Percentiles rank a stretch among this genome's conserved stretches.
Conservation (phyloP, 2,797 vertebrate genomes). For the Phoxinus dragarum region DNA sequence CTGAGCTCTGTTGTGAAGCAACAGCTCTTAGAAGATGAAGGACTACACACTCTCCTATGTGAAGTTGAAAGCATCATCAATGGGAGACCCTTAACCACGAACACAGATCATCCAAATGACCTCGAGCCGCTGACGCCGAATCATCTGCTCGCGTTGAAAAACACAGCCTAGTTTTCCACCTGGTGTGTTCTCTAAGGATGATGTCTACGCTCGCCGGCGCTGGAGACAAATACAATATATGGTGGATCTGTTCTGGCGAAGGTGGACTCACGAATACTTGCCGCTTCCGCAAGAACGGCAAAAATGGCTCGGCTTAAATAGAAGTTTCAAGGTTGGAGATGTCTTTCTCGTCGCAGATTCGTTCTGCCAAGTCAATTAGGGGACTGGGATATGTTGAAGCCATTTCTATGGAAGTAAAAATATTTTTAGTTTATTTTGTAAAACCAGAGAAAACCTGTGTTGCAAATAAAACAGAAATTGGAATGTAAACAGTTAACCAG, state of each 20-base stretch:
- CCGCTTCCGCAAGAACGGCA: constrained; percentile 26
- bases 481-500: too few species aligned
- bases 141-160: constrained; percentile 31
- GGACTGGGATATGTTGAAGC: too few species aligned
- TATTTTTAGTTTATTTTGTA: too few species aligned
- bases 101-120: constrained; percentile 18
- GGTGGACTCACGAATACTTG: constrained; percentile 30
- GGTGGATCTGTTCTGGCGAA: constrained; percentile 17
- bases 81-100: not conserved
- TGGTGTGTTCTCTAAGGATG: constrained; percentile 28
- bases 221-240: constrained; percentile 38
- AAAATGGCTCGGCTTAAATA: constrained; percentile 31
- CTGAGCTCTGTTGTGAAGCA: constrained; percentile 35
- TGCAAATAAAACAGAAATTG: too few species aligned
- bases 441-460: too few species aligned
- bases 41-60: constrained; percentile 20
- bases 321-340: constrained; percentile 45
- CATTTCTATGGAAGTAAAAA: too few species aligned
- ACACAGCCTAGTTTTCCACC: constrained; percentile 27
- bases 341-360: constrained; percentile 14
- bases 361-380: not conserved
- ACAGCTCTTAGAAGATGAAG: constrained; percentile 34
- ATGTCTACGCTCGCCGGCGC: constrained; percentile 1
- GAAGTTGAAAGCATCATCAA: constrained; percentile 20
- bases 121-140: constrained; percentile 23